phyloP scores from a whole-genome alignment of 2,113 vertebrate species.

The Rhombomys opimus region DNA sequence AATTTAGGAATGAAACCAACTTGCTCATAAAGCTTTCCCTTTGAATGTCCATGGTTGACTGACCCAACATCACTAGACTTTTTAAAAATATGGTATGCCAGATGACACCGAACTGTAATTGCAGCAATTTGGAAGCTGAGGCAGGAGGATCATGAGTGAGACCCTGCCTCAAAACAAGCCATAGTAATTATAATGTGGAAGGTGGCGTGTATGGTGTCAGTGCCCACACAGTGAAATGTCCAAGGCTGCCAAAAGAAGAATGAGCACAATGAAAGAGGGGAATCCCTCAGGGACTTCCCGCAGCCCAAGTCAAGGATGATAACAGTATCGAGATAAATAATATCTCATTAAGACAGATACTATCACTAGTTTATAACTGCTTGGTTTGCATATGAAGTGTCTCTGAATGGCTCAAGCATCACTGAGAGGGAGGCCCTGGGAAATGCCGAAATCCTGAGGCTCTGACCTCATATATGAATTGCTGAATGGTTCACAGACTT shows the following conservation, averaged over 20 bases:
- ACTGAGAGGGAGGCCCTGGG: background rate
- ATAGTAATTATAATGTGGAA: background rate
- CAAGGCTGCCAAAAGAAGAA: background rate
- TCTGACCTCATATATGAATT: background rate
- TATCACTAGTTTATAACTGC: background rate
- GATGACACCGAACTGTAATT: background rate
- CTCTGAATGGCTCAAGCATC: background rate
- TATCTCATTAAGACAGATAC: background rate
- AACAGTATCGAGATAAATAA: background rate
- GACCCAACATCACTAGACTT: background rate
- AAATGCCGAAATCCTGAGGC: background rate
- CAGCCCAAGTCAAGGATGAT: background rate
- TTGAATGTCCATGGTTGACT: background rate
- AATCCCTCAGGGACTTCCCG: background rate
- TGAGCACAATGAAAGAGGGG: background rate
- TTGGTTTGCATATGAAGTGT: background rate
- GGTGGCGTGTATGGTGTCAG: too few species aligned
- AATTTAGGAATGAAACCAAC: background rate
- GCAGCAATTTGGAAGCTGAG: background rate
- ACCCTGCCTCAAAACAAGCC: background rate
- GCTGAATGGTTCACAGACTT: background rate
- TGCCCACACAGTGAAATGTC: background rate
- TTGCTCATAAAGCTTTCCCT: background rate
- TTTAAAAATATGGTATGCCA: background rate
- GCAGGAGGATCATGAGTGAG: background rate